phyloP scores from a whole-genome alignment of 2,113 vertebrate genomes.

The Edolisoma coerulescens region DNA sequence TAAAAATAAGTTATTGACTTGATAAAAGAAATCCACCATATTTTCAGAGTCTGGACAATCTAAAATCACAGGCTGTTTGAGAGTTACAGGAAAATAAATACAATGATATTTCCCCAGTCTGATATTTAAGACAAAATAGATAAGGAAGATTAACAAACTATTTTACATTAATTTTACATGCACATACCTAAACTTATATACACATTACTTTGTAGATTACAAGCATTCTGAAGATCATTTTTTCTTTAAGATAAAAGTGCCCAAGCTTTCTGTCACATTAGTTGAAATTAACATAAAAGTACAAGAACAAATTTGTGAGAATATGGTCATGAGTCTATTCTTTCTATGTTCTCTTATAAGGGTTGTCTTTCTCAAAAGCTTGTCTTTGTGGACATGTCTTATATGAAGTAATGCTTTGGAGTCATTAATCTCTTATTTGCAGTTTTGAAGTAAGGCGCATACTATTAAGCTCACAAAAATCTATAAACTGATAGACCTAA shows the following conservation, averaged over 20 bases:
- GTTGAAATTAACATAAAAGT: neutral
- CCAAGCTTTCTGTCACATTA: neutral
- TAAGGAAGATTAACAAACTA: neutral
- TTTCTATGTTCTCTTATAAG: neutral
- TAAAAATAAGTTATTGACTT: neutral
- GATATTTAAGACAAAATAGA: neutral
- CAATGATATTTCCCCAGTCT: neutral
- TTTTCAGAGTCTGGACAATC: neutral
- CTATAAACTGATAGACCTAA: neutral
- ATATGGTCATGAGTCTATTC: neutral
- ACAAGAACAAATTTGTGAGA: neutral
- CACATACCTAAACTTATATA: accelerated
- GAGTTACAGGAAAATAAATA: neutral
- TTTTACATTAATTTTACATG: neutral
- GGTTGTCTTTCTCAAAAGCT: neutral
- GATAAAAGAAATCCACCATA: neutral
- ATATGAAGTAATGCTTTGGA: neutral
- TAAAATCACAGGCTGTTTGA: neutral
- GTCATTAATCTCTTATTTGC: neutral
- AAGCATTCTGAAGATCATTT: neutral
- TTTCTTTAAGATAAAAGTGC: neutral
- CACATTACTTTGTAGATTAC: neutral
- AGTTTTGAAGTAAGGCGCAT: neutral
- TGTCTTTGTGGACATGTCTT: neutral
- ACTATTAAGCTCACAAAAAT: neutral